Evolutionary conservation across 2,797 vertebrate species (phyloP).

Genomic region (Myoxocephalus aenaeus): DNA sequence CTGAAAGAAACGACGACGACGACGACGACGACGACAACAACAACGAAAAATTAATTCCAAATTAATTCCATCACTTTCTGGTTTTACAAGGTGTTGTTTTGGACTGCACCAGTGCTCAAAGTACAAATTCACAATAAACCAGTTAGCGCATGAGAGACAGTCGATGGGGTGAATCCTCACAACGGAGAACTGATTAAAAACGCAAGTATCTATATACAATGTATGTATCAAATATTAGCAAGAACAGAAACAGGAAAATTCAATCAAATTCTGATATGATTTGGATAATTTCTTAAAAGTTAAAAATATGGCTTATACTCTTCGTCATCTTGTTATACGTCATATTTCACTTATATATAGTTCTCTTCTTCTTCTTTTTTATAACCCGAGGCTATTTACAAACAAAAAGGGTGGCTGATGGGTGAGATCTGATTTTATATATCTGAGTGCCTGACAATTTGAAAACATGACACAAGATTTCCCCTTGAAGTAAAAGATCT

Average conservation of each 20-base stretch:
- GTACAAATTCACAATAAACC: slow-evolving; percentile 60
- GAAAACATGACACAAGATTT: slow-evolving; percentile 53
- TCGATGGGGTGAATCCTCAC: slow-evolving; percentile 63
- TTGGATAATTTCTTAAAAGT: slow-evolving; percentile 82
- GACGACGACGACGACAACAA: background rate
- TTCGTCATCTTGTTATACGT: slow-evolving; percentile 78
- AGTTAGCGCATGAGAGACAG: slow-evolving; percentile 52
- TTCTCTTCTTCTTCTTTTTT: slow-evolving; percentile 44
- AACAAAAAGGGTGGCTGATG: slow-evolving; percentile 76
- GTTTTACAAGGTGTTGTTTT: slow-evolving; percentile 42
- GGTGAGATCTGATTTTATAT: slow-evolving; percentile 57
- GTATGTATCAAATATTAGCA: slow-evolving; percentile 79
- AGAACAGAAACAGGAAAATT: slow-evolving; percentile 77
- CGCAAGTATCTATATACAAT: slow-evolving; percentile 73
- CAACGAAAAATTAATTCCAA: slow-evolving; percentile 8
- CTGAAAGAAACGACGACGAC: slow-evolving; percentile 47
- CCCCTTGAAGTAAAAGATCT: slow-evolving; percentile 54
- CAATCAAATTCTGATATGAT: slow-evolving; percentile 79
- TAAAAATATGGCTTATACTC: slow-evolving; percentile 91
- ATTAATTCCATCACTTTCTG: slow-evolving; percentile 48
- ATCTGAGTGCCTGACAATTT: slow-evolving; percentile 58
- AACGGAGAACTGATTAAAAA: slow-evolving; percentile 65
- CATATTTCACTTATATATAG: slow-evolving; percentile 75
- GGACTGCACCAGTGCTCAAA: slow-evolving; percentile 17
- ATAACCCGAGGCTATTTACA: slow-evolving; percentile 84